These are phyloP conservation scores for Drosophila murphyi DNA, from an alignment of 1,140 invertebrate genomes.

Conservation along the genomic window DNA sequence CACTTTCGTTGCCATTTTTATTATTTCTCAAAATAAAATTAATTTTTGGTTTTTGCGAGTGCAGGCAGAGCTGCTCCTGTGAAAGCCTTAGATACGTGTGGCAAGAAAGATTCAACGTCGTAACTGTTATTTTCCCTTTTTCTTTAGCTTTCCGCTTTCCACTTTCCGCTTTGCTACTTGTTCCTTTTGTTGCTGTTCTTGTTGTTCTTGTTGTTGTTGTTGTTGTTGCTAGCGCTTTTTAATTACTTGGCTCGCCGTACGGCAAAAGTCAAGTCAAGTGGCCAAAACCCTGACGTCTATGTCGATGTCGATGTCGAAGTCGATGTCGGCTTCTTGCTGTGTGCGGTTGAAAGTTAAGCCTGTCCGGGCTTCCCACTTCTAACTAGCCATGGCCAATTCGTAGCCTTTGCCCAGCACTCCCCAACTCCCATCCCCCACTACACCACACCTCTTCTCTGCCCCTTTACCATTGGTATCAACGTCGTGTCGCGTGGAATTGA, in stretches of 20 bases:
- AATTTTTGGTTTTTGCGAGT: not conserved
- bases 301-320: constrained; percentile 44
- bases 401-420: not conserved
- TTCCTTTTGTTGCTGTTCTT: constrained; percentile 4
- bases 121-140: constrained; percentile 62
- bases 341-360: constrained; percentile 75
- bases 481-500: constrained; percentile 69
- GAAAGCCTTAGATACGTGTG: constrained; percentile 39
- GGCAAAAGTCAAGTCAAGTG: constrained; percentile 66
- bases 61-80: not conserved
- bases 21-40: too few relatives aligned
- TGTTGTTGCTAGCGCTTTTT: constrained; percentile 57
- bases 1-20: too few relatives aligned
- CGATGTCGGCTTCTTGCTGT: constrained; percentile 54
- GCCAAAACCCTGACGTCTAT: constrained; percentile 49
- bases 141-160: constrained; percentile 41
- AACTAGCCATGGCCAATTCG: constrained; percentile 23
- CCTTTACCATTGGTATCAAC: constrained; percentile 27
- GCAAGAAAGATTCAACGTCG: constrained; percentile 51
- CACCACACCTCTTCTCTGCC: constrained; percentile 12
- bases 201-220: constrained; percentile 37
- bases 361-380: constrained; percentile 34
- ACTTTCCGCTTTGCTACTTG: constrained; percentile 10
- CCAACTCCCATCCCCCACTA: not conserved
- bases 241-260: constrained; percentile 61